Evolutionary conservation across 2,113 vertebrate genomes (phyloP).

Genomic region (Scomber japonicus): DNA sequence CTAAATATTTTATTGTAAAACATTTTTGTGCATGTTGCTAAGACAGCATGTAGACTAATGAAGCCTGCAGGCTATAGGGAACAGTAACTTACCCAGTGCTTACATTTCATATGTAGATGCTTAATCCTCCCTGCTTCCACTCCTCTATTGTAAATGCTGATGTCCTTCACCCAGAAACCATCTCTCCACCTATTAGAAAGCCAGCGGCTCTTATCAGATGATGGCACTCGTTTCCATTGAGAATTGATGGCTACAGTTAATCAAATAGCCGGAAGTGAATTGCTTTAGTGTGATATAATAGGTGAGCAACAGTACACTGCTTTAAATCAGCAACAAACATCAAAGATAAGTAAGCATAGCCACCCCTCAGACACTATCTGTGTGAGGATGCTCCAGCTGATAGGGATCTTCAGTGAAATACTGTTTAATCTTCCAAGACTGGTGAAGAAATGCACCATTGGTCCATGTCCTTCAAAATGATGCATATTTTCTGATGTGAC

Average conservation of each 20-base stretch:
- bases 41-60: background rate
- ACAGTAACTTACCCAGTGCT: background rate
- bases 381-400: slow-evolving; percentile 6
- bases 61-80: background rate
- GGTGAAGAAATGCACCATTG: too few species aligned
- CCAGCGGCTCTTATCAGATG: slow-evolving; percentile 20
- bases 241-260: slow-evolving; percentile 39
- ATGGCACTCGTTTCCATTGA: slow-evolving; percentile 36
- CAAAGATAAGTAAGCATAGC: slow-evolving; percentile 22
- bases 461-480: too few species aligned
- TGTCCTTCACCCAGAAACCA: background rate
- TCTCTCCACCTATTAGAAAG: slow-evolving; percentile 15
- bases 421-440: background rate
- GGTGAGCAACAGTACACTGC: background rate
- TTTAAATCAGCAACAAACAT: slow-evolving; percentile 35
- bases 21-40: background rate
- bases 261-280: slow-evolving; percentile 29
- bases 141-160: slow-evolving; percentile 1
- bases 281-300: background rate
- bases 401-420: background rate
- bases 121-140: background rate
- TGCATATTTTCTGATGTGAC: too few species aligned
- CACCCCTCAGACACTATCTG: slow-evolving; percentile 9
- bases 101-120: background rate
- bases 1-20: background rate